A percentile compares a stretch with the other conserved stretches of the same genome.
Evolutionary conservation across 2,888 invertebrate genomes (phyloP).

Genomic region (Polyommatus icarus): DNA sequence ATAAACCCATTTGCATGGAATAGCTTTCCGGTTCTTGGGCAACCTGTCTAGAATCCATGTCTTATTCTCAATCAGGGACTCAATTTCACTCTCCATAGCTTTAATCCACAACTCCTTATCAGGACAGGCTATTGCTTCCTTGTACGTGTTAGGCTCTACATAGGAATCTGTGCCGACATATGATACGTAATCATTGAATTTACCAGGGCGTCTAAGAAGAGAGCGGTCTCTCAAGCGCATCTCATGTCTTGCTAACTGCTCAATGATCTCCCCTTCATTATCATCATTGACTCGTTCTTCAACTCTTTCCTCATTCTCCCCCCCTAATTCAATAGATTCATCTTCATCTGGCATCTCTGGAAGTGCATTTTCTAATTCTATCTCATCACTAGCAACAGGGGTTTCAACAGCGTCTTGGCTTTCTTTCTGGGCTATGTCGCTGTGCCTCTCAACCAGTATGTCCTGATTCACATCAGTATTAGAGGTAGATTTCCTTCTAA

Average conservation of each 20-base stretch:
- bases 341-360: neutral
- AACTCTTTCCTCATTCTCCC: neutral
- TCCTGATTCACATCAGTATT: neutral
- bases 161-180: slow-evolving; percentile 5
- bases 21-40: slow-evolving; percentile 4
- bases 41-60: neutral
- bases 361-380: neutral
- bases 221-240: neutral
- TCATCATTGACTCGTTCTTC: neutral
- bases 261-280: neutral
- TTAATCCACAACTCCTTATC: neutral
- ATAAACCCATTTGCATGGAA: slow-evolving; percentile 10
- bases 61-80: neutral
- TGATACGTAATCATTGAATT: slow-evolving; percentile 20
- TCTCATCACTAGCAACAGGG: neutral
- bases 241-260: neutral
- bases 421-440: neutral
- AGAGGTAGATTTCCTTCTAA: neutral
- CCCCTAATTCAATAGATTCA: neutral
- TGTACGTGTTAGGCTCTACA: slow-evolving; percentile 9
- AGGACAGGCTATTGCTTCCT: slow-evolving; percentile 11
- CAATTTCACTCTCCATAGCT: neutral
- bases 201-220: neutral
- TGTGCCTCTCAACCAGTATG: neutral
- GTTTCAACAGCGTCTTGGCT: neutral